phyloP scores from a whole-genome alignment of 2,113 vertebrate species.

The Cryptoleucopteryx plumbea region DNA sequence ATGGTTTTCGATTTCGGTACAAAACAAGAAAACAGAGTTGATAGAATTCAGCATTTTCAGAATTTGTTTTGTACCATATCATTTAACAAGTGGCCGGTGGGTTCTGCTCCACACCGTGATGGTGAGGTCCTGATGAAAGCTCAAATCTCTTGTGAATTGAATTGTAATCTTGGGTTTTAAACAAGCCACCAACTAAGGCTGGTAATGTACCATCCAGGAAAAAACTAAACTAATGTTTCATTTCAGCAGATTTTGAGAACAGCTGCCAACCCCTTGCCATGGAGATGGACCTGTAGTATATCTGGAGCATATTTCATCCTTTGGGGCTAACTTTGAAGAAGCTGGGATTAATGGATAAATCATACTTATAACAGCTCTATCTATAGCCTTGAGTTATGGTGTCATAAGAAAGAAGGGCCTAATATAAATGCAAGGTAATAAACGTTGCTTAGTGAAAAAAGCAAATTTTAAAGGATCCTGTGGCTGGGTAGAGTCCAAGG shows the following conservation, averaged over 20 bases:
- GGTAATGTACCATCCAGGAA: background rate
- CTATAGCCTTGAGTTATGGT: background rate
- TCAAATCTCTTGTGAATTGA: background rate
- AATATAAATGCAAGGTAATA: background rate
- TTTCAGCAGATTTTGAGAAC: background rate
- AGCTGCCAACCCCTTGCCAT: background rate
- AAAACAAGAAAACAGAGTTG: conserved; percentile 13
- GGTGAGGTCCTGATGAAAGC: background rate
- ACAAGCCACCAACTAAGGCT: background rate
- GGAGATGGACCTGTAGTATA: background rate
- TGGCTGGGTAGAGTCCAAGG: background rate
- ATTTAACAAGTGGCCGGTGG: background rate
- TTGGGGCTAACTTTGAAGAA: background rate
- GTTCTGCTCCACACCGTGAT: background rate
- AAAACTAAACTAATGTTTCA: background rate
- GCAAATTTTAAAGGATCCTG: background rate
- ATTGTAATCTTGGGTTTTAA: background rate
- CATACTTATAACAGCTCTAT: background rate
- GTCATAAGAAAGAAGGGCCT: background rate
- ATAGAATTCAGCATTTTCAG: conserved; percentile 6
- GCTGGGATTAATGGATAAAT: background rate
- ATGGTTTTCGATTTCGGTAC: background rate
- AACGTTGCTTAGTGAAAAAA: background rate
- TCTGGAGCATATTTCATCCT: background rate
- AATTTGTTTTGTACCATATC: background rate